Percentiles rank a stretch among this genome's conserved stretches.
Evolutionary conservation across 2,113 vertebrate species (phyloP).

Genomic region (Phocoena phocoena): DNA sequence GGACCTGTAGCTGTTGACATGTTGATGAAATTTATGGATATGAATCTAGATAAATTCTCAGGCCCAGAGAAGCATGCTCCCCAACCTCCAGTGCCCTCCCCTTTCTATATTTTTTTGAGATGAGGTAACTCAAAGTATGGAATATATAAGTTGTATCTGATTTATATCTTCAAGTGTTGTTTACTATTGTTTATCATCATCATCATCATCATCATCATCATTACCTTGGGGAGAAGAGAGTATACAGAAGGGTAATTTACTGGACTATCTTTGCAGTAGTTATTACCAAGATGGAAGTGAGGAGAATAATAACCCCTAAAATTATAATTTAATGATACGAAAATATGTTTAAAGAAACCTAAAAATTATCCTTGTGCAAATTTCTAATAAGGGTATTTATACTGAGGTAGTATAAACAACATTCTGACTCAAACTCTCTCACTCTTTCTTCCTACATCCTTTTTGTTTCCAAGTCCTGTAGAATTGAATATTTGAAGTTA

Average conservation of each 20-base stretch:
- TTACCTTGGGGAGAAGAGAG: background rate
- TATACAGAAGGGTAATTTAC: background rate
- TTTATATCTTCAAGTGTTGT: background rate
- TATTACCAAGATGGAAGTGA: background rate
- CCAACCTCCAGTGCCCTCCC: rapidly evolving
- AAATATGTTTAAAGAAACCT: background rate
- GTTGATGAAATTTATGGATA: background rate
- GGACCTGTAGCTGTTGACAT: background rate
- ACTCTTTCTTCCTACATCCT: background rate
- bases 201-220: background rate
- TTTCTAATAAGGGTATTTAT: background rate
- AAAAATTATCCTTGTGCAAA: background rate
- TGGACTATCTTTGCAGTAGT: background rate
- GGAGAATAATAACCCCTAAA: too few relatives aligned
- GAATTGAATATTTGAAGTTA: background rate
- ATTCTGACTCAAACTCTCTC: background rate
- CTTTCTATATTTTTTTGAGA: background rate
- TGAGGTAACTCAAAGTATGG: background rate
- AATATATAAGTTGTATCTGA: background rate
- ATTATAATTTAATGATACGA: background rate
- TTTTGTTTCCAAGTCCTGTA: background rate
- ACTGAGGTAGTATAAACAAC: background rate
- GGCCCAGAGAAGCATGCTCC: rapidly evolving
- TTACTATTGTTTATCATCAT: background rate
- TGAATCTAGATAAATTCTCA: background rate